Conservation (phyloP, 2,888 invertebrate species). For the Agrotis ipsilon region DNA sequence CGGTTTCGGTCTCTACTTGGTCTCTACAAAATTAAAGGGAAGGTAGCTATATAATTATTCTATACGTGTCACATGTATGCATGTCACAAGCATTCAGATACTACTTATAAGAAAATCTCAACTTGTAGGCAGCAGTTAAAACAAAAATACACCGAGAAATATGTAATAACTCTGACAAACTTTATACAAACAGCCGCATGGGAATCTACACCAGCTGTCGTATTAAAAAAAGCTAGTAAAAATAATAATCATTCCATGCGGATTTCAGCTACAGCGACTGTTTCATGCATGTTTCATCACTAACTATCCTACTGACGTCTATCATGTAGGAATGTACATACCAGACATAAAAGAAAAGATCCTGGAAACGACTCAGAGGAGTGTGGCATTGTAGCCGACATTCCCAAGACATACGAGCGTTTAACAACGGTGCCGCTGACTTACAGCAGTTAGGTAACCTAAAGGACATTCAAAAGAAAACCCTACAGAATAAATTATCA, state of each 20-base stretch:
- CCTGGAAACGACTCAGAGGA: not conserved
- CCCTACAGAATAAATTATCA: not conserved
- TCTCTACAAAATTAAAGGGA: too few species aligned
- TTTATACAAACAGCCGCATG: not conserved
- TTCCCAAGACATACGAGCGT: not conserved
- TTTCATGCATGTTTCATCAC: too few species aligned
- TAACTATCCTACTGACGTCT: too few species aligned
- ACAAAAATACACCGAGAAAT: not conserved
- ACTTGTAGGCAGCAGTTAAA: not conserved
- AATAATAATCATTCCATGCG: too few species aligned
- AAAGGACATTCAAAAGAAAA: not conserved
- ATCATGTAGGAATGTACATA: not conserved
- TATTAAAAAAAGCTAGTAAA: not conserved
- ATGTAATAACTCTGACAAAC: not conserved
- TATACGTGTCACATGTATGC: too few species aligned
- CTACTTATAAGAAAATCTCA: too few species aligned
- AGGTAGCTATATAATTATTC: too few species aligned
- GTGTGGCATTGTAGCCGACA: not conserved
- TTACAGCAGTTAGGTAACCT: not conserved
- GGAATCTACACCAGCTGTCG: not conserved
- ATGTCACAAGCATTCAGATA: too few species aligned
- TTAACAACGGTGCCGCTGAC: not conserved
- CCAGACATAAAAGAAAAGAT: not conserved
- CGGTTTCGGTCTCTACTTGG: too few species aligned
- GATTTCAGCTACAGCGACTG: too few species aligned